Percentiles rank a stretch among this genome's conserved stretches.
These are phyloP conservation scores for Meliscaeva auricollis DNA, from an alignment of 2,888 invertebrate genomes.

Conservation along the genomic window DNA sequence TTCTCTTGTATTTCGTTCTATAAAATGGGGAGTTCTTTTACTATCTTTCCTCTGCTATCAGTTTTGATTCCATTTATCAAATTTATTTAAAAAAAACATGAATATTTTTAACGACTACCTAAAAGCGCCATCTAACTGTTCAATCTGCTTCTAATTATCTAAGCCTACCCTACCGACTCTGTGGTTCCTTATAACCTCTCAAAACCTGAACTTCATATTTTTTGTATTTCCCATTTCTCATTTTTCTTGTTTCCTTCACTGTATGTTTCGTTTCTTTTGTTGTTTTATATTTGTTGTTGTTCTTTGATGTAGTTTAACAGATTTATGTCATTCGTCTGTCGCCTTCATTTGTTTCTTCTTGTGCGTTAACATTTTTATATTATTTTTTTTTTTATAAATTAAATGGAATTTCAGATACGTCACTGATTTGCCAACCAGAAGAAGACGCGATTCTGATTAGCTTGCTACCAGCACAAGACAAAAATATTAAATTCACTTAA, in stretches of 20 bases:
- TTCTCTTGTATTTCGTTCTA: too few relatives aligned
- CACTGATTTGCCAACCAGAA: slow-evolving; percentile 41
- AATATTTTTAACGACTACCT: background rate
- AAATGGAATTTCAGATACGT: slow-evolving; percentile 66
- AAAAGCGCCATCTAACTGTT: slow-evolving; percentile 11
- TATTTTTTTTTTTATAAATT: slow-evolving; percentile 3
- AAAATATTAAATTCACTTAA: background rate
- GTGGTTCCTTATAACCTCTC: background rate
- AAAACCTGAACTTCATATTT: background rate
- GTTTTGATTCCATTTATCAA: too few relatives aligned
- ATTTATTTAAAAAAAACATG: too few relatives aligned
- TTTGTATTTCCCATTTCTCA: background rate
- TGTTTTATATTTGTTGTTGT: slow-evolving; percentile 26
- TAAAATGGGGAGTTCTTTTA: too few relatives aligned
- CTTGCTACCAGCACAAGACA: background rate
- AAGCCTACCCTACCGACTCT: slow-evolving; percentile 11
- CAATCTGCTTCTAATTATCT: background rate
- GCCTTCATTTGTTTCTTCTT: slow-evolving; percentile 58
- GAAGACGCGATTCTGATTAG: slow-evolving; percentile 39
- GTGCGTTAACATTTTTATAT: slow-evolving; percentile 42
- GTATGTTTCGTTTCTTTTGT: slow-evolving; percentile 36
- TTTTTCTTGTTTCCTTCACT: background rate
- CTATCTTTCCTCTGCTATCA: too few relatives aligned
- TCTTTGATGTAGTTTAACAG: background rate
- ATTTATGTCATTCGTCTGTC: slow-evolving; percentile 29